A percentile compares a stretch with the other conserved stretches of the same genome.
Conservation (phyloP, 2,888 invertebrate species). For the Lasioglossum villosulum region DNA sequence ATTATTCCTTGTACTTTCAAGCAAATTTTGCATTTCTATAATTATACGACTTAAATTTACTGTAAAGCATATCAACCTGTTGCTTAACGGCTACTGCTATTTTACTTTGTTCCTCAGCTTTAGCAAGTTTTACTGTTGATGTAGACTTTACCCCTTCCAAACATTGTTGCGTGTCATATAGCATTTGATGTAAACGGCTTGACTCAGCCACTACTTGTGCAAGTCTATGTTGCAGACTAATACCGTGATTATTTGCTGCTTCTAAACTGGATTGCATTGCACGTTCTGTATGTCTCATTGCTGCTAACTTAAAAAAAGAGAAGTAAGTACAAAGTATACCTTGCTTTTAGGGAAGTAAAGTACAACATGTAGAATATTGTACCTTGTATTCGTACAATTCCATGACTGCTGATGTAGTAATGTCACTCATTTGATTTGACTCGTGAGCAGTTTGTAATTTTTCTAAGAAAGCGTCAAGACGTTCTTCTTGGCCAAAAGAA, state of each 20-base stretch:
- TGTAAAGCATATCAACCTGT: constrained; percentile 68
- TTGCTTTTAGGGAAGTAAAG: background rate
- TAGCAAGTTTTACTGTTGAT: constrained; percentile 72
- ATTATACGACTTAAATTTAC: background rate
- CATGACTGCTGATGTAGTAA: constrained; percentile 89
- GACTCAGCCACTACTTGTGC: constrained; percentile 85
- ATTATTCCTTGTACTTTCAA: constrained; percentile 2
- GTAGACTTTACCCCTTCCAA: constrained; percentile 83
- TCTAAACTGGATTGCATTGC: constrained; percentile 85
- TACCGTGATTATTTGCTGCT: constrained; percentile 85
- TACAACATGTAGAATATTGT: constrained; percentile 14
- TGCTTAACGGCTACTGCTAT: constrained; percentile 69
- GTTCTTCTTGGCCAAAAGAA: constrained; percentile 85
- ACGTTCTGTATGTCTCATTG: constrained; percentile 85
- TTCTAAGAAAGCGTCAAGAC: constrained; percentile 85
- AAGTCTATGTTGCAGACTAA: constrained; percentile 85
- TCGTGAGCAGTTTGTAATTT: constrained; percentile 84
- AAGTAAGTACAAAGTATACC: background rate
- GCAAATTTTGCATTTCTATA: constrained; percentile 1
- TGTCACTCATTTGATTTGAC: constrained; percentile 86
- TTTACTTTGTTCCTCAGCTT: constrained; percentile 74
- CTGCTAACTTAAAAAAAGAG: constrained; percentile 81
- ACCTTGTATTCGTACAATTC: constrained; percentile 90
- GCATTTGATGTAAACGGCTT: constrained; percentile 84
- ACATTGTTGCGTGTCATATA: constrained; percentile 85